Conservation (phyloP, 1,140 invertebrate genomes). For the Dendrolimus punctatus region DNA sequence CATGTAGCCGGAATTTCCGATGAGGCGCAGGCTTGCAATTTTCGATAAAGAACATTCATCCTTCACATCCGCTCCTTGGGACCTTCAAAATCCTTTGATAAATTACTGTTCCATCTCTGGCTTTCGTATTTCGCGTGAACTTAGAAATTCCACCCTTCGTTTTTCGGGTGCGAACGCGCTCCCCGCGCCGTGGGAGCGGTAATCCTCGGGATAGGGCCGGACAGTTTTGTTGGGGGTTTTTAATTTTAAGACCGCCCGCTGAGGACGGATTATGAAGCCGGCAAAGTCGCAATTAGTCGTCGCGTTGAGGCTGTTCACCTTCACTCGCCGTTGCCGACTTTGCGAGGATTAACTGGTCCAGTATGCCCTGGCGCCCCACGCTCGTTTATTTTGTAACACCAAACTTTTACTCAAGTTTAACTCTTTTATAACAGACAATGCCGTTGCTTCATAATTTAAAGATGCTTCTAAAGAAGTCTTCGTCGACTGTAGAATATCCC, state of each 20-base stretch:
- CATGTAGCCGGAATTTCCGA: constrained; percentile 19
- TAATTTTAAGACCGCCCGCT: constrained; percentile 63
- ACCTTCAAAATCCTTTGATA: constrained; percentile 63
- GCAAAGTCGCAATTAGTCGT: constrained; percentile 55
- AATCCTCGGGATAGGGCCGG: constrained; percentile 46
- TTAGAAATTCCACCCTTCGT: constrained; percentile 40
- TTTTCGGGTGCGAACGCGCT: constrained; percentile 17
- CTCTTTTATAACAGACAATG: too few relatives aligned
- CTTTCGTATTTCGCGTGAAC: constrained; percentile 48
- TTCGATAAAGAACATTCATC: constrained; percentile 53
- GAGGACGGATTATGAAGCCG: constrained; percentile 59
- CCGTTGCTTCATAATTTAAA: too few relatives aligned
- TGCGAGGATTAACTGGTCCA: constrained; percentile 26
- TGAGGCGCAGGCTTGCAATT: constrained; percentile 38
- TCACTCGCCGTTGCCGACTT: constrained; percentile 22
- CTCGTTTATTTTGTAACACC: constrained; percentile 14
- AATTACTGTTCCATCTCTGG: constrained; percentile 67
- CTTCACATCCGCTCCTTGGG: constrained; percentile 42
- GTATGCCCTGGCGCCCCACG: constrained; percentile 12
- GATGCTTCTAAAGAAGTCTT: neutral
- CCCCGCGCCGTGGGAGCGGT: constrained; percentile 40
- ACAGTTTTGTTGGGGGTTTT: constrained; percentile 53
- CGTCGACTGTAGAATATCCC: neutral
- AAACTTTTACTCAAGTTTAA: constrained; percentile 5
- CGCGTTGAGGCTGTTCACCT: constrained; percentile 29